Base-by-base conservation (phyloP, 2,888 invertebrate genomes). In the Cerceris ruficornis region DNA sequence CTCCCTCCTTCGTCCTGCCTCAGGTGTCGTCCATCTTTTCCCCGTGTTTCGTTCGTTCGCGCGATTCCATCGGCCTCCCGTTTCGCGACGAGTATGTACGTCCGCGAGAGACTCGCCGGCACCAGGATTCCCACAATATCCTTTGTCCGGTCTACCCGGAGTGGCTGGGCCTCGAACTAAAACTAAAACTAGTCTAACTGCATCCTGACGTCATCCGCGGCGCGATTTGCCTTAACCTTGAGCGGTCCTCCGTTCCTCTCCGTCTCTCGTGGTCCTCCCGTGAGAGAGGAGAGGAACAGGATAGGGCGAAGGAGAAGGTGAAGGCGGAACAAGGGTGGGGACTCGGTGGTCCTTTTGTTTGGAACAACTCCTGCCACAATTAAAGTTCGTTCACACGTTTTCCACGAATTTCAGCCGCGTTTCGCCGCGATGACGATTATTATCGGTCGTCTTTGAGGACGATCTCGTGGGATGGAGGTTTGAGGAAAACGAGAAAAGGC, bases 151-250 rank as follows among this genome's bases (percentile, higher is more conserved):
- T 78, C 83, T 73, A 71, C 54, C 69, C 59, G 17, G 69, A 68
- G 77, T 71, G 81, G 80, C 85, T 80, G 88, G 88, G 85, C 87
- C 87, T 78, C 88, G 85, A 88, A 88, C 88, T 89, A 88, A 89
- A 90, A 89, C 89, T 90, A 89, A 89, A 91, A 91, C 90, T 91
- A 91, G 91, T 91, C 90, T 91, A 90, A 90, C 91, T 91, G 91
- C 90, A 90, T 89, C 88, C 85, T 91, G 91, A 91, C 91, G 91
- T 91, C 91, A 91, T 90, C 87, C 87, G 87, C 86, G 82, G 78
- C 80, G 86, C 87, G 89, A 89, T 90, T 89, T 90, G 90, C 89
- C 87, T 90, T 88, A 89, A 89, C 91, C 91, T 91, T 91, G 91
- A 89, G 81, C 87, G 82, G 77, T 80, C 81, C 81, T 69, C 72